Base-by-base conservation (phyloP, 2,797 vertebrate genomes). In the Peromyscus nudipes region DNA sequence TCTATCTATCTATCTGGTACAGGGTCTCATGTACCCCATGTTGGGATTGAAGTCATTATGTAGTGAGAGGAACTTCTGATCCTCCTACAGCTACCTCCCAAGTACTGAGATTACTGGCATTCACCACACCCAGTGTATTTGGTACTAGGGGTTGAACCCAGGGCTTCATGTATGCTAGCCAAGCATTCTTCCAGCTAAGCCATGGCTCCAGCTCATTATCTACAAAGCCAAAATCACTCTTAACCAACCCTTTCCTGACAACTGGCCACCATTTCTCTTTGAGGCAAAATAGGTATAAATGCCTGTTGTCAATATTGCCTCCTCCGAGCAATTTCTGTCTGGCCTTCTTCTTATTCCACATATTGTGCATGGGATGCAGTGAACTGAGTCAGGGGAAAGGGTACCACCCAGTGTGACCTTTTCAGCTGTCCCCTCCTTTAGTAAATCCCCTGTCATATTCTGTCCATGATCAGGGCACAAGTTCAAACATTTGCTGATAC, bases 351-450 rank as follows among this genome's bases (percentile, higher is more conserved):
- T 92, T 88, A 71, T 9, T n/a, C 29, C 27, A 13, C 29, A 19
- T n/a, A n/a, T 27, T 27, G 34, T 52, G 31, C 31, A 80, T 21
- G 37, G 71, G 62, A 55, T 69, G 16, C n/a, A 37, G 3, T 64
- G 73, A 80, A 17, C 10, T 86, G 12, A 27, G 21, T 64, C 81
- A 40, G 52, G 84, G 60, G 37, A 52, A 69, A 27, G 27, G 7
- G 6, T 7, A 12, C 13, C 43, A 5, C 4, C n/a, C 40, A 17
- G 6, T 69, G 16, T 92, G 57, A 64, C 0, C 62, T 89, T 91
- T 62, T 43, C 67, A 86, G 25, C 46, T 55, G 95, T 94, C 46
- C 8, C 21, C 16, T 86, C 80, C 82, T 62, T 90, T 94, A n/a
- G 88, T 40, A 89, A 79, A 71, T 11, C 31, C 31, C 46, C 40